These are phyloP conservation scores for Xiphorhynchus elegans DNA, from an alignment of 2,113 vertebrate species.

Conservation along the genomic window DNA sequence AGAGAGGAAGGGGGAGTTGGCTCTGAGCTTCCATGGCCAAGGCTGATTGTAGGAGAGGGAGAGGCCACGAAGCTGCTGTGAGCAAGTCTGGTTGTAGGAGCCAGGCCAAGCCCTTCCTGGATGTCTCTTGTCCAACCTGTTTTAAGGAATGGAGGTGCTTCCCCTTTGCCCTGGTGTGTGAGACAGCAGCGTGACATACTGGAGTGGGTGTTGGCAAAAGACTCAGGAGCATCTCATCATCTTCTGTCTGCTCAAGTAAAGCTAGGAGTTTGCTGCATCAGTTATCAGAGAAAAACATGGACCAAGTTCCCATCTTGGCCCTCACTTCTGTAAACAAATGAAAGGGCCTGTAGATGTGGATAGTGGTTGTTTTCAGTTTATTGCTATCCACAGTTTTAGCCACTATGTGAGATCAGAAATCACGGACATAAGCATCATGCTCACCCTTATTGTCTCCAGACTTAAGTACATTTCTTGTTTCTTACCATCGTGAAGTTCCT, in stretches of 20 bases:
- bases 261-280: background rate
- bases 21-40: background rate
- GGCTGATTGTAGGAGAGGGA: background rate
- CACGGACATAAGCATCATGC: background rate
- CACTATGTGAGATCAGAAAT: background rate
- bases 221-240: fast-evolving
- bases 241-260: background rate
- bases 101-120: background rate
- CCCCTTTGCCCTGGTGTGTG: background rate
- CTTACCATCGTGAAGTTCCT: background rate
- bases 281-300: background rate
- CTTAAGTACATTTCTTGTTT: background rate
- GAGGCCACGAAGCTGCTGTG: background rate
- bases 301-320: background rate
- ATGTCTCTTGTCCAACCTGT: constrained; percentile 13
- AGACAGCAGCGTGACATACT: fast-evolving
- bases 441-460: background rate
- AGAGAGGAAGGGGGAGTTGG: background rate
- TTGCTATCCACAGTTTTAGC: background rate
- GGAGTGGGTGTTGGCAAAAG: background rate
- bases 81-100: background rate
- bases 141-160: background rate
- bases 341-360: background rate
- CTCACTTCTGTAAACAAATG: background rate
- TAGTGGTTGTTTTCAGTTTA: background rate